Percentiles rank a stretch among this genome's conserved stretches.
Evolutionary conservation across 2,113 vertebrate genomes (phyloP).

Genomic region (Grus americana): DNA sequence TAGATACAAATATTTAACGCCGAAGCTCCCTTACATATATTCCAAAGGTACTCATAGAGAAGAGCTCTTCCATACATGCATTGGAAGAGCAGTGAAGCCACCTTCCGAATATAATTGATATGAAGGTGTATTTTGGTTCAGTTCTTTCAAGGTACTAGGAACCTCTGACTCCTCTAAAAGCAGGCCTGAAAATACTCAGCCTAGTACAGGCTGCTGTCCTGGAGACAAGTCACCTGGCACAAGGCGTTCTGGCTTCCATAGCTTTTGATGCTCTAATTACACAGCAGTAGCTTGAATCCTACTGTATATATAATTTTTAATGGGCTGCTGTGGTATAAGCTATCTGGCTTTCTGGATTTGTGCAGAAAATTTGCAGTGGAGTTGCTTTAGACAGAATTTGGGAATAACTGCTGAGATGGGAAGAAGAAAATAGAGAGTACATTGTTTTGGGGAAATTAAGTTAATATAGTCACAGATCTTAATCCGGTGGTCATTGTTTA

Average conservation of each 20-base stretch:
- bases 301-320: neutral
- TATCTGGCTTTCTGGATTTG: neutral
- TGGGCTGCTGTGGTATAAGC: neutral
- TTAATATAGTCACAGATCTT: neutral
- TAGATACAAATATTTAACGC: neutral
- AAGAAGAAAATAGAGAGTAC: neutral
- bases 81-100: neutral
- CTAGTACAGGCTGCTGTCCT: neutral
- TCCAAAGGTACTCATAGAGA: neutral
- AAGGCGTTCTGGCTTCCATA: neutral
- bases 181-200: neutral
- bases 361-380: neutral
- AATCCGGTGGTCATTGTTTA: neutral
- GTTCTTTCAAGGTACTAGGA: neutral
- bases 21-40: neutral
- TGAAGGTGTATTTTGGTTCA: neutral
- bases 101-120: neutral
- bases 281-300: neutral
- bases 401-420: neutral
- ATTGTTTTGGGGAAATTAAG: neutral
- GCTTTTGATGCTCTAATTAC: neutral
- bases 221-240: neutral
- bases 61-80: neutral
- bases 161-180: neutral
- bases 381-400: neutral